Base-by-base conservation (phyloP, 2,797 vertebrate genomes). In the Discoglossus pictus region DNA sequence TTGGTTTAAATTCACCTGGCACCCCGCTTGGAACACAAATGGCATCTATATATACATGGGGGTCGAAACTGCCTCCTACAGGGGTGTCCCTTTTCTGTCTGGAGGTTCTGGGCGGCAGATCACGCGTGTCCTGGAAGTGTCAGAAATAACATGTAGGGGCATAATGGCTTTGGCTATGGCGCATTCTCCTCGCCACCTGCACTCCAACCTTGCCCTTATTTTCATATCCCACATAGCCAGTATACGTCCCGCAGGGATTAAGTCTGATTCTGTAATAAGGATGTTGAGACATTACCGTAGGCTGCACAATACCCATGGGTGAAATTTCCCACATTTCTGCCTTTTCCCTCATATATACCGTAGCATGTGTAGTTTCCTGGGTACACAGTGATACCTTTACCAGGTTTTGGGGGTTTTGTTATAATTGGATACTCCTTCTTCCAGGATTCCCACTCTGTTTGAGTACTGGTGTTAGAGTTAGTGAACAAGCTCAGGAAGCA, bases 1-100 rank as follows among this genome's bases (percentile, higher is more conserved):
- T 21, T 5, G 40, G 42, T 16, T 63, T 55, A 11, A 25, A 68
- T 25, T 67, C 58, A 39, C 67, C 50, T 2, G 68, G 68, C 9
- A 72, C 48, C 9, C 68, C 62, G 13, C 58, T 35, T 11, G 73
- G 73, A 1, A 71, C 55, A 1, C 47, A 31, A 12, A 55, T 61
- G 1, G 13, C 39, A 54, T 73, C 56, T 18, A 68, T 24, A 3
- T 73, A 73, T 8, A 52, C 9, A 7, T 44, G 55, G 7, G 39
- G 39, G 10, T 59, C 55, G 25, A 44, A 31, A 12, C 55, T 59
- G 5, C 23, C 55, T 10, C 3, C 13, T 1, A n/a, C n/a, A n/a
- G 54, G 54, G 11, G n/a, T 6, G 2, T 1, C 1, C 2, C 24
- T 17, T 1, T 13, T 11, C 1, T 6, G 27, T 15, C 15, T 17